Evolutionary conservation across 2,888 invertebrate species (phyloP).

Genomic region (Noctua comes): DNA sequence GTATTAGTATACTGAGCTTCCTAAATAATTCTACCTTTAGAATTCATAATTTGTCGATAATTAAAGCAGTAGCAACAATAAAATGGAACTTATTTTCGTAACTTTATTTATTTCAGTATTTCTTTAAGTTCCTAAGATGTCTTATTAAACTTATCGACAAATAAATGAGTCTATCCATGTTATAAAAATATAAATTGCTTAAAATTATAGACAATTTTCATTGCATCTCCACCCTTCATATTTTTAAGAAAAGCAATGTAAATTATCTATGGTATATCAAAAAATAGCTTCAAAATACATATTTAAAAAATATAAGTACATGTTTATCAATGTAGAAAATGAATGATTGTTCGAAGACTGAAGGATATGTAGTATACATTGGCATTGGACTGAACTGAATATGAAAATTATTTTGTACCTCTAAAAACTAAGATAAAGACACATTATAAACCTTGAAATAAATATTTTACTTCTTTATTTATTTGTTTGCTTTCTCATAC

Average conservation of each 20-base stretch:
- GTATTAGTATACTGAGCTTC: constrained; percentile 55
- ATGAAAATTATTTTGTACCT: constrained; percentile 77
- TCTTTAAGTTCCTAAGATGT: constrained; percentile 1
- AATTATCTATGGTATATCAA: constrained; percentile 44
- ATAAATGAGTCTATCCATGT: constrained; percentile 22
- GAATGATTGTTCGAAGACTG: constrained; percentile 70
- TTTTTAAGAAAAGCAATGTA: constrained; percentile 34
- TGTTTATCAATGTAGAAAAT: constrained; percentile 49
- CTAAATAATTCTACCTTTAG: constrained; percentile 42
- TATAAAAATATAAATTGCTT: constrained; percentile 36
- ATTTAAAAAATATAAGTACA: constrained; percentile 53
- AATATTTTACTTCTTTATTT: constrained; percentile 75
- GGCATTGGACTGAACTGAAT: constrained; percentile 73
- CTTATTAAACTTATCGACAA: constrained; percentile 36
- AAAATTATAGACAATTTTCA: constrained; percentile 27
- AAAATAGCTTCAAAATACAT: constrained; percentile 48
- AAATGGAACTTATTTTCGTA: neutral
- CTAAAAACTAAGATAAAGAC: constrained; percentile 72
- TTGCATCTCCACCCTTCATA: constrained; percentile 7
- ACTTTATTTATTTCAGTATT: neutral
- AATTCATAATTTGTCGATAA: constrained; percentile 51
- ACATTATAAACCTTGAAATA: constrained; percentile 82
- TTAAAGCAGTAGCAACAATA: neutral
- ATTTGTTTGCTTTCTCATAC: constrained; percentile 36
- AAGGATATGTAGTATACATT: constrained; percentile 65